These are phyloP conservation scores for Rhagonycha fulva DNA, from an alignment of 2,888 invertebrate species.

Conservation along the genomic window DNA sequence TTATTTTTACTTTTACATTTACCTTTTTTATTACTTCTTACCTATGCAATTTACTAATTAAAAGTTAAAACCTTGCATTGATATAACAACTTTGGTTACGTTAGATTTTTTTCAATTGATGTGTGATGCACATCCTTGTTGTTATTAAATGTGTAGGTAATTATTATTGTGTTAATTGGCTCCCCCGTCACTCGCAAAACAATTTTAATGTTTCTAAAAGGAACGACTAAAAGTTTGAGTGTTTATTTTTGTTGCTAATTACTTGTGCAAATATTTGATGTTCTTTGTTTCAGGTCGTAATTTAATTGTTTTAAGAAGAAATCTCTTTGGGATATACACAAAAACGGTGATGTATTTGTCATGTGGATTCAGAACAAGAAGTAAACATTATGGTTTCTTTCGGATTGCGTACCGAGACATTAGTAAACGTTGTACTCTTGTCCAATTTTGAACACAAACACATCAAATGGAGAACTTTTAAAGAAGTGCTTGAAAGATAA, in stretches of 20 bases:
- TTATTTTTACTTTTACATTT: neutral
- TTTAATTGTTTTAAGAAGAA: conserved; percentile 8
- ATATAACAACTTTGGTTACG: neutral
- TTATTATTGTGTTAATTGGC: neutral
- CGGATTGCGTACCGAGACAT: conserved; percentile 32
- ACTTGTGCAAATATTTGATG: neutral
- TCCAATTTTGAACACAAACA: conserved; percentile 71
- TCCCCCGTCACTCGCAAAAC: neutral
- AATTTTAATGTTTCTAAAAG: neutral
- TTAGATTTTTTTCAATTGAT: neutral
- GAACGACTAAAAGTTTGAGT: neutral
- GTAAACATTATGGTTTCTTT: conserved; percentile 38
- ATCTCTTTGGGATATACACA: conserved; percentile 14
- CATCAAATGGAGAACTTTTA: conserved; percentile 76
- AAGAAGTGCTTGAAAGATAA: conserved; percentile 45
- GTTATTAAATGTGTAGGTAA: neutral
- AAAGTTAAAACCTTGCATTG: neutral
- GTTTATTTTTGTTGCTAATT: neutral
- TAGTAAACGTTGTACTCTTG: conserved; percentile 38
- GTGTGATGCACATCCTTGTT: neutral
- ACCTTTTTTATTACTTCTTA: neutral
- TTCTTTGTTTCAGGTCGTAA: conserved; percentile 19
- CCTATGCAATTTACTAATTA: neutral
- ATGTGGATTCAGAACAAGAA: conserved; percentile 34
- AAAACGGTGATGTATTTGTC: conserved; percentile 46